Base-by-base conservation (phyloP, 2,797 vertebrate species). In the Gambusia yucatana region DNA sequence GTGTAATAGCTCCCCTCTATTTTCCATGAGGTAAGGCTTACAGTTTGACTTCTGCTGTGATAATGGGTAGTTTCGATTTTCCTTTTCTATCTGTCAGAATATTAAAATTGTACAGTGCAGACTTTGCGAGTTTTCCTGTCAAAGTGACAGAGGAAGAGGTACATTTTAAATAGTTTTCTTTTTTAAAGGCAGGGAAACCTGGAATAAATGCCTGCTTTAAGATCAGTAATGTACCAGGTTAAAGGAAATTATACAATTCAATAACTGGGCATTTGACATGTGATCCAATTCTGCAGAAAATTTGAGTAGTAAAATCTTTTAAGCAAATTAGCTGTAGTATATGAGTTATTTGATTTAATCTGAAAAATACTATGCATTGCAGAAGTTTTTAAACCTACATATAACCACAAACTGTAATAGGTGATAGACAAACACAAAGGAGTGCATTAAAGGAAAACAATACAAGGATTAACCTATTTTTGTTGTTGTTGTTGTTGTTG, bases 1-100 rank as follows among this genome's bases (percentile, higher is more conserved):
- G 36, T 78, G 70, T 83, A 83, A 85, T 84, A 3, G 2, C 86
- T 83, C 78, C 69, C 48, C 69, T 81, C 79, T 78, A 28, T 80
- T 88, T 87, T 87, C 75, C 84, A 79, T 80, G 28, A 82, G 76
- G 78, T 80, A 73, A 82, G 72, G 77, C 83, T 87, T 43, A 82
- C 55, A 84, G 17, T 20, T 41, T 55, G 70, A 73, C 52, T 74
- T 41, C 61, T 72, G 30, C 65, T 80, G 20, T 73, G 74, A 77
- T 76, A 47, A 72, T 46, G 28, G 22, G 59, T 28, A 43, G 17
- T 3, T 80, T 79, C 7, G 22, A 33, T 33, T 46, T 25, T 74
- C 71, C 44, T 1, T 65, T 65, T 79, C 28, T 30, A 52, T 75
- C n/a, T 70, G 9, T 69, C 16, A n/a, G 36, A 76, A 16, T 61